Evolutionary conservation across 2,888 invertebrate species (phyloP).

Genomic region (Mimumesa dahlbomi): DNA sequence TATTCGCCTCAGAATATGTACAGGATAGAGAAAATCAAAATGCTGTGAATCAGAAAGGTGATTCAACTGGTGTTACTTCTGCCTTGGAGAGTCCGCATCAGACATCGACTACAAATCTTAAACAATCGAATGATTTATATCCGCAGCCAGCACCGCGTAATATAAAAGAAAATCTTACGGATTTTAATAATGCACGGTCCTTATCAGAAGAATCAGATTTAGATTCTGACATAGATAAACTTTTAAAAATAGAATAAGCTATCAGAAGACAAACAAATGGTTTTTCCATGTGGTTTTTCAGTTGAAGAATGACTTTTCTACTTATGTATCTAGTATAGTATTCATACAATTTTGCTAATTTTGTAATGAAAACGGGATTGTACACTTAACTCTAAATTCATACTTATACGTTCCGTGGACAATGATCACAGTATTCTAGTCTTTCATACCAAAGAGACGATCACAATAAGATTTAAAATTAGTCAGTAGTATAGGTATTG

Average conservation of each 20-base stretch:
- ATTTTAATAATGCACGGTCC: slow-evolving; percentile 35
- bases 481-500: slow-evolving; percentile 10
- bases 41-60: slow-evolving; percentile 27
- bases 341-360: neutral
- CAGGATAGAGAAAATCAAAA: slow-evolving; percentile 31
- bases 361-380: neutral
- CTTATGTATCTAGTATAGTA: too few relatives aligned
- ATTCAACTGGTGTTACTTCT: slow-evolving; percentile 45
- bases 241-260: slow-evolving; percentile 67
- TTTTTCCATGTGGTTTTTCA: neutral
- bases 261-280: neutral
- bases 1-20: slow-evolving; percentile 65
- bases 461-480: neutral
- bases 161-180: slow-evolving; percentile 33
- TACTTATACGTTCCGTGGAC: too few relatives aligned
- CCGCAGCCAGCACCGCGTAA: slow-evolving; percentile 69
- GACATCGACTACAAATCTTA: slow-evolving; percentile 13
- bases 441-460: slow-evolving; percentile 17
- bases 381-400: too few relatives aligned
- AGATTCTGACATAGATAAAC: slow-evolving; percentile 73
- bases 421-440: slow-evolving; percentile 26
- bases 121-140: slow-evolving; percentile 25
- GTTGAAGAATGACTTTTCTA: neutral
- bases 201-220: slow-evolving; percentile 68
- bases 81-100: slow-evolving; percentile 43